These are phyloP conservation scores for Allobates femoralis DNA, from an alignment of 2,797 vertebrate genomes.

Conservation along the genomic window DNA sequence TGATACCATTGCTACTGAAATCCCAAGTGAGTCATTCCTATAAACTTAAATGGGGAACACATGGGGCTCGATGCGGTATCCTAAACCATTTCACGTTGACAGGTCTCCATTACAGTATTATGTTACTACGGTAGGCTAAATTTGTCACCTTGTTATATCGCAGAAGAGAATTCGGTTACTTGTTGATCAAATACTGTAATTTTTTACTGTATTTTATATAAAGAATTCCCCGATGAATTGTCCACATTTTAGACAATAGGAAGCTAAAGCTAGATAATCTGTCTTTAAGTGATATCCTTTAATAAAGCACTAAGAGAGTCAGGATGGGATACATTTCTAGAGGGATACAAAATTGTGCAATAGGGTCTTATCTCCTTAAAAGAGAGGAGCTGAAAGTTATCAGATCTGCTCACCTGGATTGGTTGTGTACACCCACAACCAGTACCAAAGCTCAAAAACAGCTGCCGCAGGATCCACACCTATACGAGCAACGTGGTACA, in stretches of 20 bases:
- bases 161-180: not conserved
- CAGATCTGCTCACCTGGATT: too few relatives aligned
- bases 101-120: not conserved
- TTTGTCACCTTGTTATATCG: not conserved
- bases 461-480: too few relatives aligned
- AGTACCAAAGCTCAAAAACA: too few relatives aligned
- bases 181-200: not conserved
- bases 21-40: not conserved
- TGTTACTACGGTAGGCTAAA: not conserved
- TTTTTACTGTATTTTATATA: not conserved
- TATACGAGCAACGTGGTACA: too few relatives aligned
- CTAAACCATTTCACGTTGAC: slow-evolving; percentile 9
- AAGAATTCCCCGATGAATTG: not conserved
- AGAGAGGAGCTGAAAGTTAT: too few relatives aligned
- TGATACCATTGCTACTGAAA: slow-evolving; percentile 9
- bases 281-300: not conserved
- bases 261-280: not conserved
- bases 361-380: too few relatives aligned
- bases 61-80: not conserved
- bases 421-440: too few relatives aligned
- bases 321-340: not conserved
- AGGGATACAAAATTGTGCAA: too few relatives aligned
- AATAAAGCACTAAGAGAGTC: not conserved
- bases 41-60: not conserved
- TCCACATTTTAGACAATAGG: not conserved